A percentile compares a stretch with the other conserved stretches of the same genome.
Conservation (phyloP, 2,113 vertebrate species). For the Narcine bancroftii region DNA sequence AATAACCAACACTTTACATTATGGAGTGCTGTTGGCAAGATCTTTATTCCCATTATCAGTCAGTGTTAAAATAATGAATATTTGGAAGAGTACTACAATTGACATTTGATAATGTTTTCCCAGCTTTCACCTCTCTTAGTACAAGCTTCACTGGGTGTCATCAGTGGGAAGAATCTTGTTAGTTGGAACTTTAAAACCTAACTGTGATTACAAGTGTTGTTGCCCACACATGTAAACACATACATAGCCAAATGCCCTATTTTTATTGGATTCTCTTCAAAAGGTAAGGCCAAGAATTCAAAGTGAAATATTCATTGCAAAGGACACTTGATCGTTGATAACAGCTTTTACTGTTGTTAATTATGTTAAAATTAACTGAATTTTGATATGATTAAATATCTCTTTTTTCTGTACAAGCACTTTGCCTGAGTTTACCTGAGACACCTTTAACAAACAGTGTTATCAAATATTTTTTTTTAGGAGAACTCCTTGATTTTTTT, state of each 20-base stretch:
- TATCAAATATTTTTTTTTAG: not conserved
- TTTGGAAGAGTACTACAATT: not conserved
- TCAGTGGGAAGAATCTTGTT: not conserved
- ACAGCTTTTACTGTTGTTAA: slow-evolving; percentile 26
- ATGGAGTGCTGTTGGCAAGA: not conserved
- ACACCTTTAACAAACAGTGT: not conserved
- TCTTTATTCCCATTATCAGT: not conserved
- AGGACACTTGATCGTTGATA: not conserved
- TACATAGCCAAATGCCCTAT: not conserved
- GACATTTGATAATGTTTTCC: not conserved
- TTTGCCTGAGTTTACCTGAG: not conserved
- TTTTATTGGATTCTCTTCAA: not conserved
- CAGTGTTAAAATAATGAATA: not conserved
- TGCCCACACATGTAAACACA: not conserved
- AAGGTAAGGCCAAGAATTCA: not conserved
- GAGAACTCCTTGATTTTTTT: not conserved
- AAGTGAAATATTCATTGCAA: not conserved
- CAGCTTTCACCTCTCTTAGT: slow-evolving; percentile 9
- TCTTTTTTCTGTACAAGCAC: not conserved
- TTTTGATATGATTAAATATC: not conserved
- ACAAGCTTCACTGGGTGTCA: not conserved
- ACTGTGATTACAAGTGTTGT: not conserved
- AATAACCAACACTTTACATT: not conserved
- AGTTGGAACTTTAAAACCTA: not conserved
- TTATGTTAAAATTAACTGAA: slow-evolving; percentile 6